phyloP scores from a whole-genome alignment of 2,888 invertebrate genomes.

The Trichacis sp. region DNA sequence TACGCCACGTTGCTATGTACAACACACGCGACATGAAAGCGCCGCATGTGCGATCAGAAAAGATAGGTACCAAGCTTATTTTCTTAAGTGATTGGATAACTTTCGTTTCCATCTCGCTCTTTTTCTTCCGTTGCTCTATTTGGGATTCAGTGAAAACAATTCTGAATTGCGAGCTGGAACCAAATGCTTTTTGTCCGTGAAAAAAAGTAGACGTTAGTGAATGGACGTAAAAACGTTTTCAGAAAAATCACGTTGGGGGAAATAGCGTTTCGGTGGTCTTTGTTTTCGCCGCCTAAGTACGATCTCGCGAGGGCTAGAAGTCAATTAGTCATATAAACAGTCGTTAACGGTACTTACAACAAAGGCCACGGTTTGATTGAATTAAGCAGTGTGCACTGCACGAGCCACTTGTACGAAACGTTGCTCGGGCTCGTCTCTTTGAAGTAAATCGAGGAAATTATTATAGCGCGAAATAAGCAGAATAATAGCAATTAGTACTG shows the following conservation, averaged over 20 bases:
- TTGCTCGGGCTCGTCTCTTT: slow-evolving; percentile 17
- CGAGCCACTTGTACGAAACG: slow-evolving; percentile 12
- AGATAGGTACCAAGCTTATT: slow-evolving; percentile 51
- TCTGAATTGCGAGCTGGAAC: neutral
- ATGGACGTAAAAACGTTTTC: neutral
- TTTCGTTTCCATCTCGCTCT: slow-evolving; percentile 31
- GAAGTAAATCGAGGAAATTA: neutral
- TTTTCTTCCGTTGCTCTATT: slow-evolving; percentile 20
- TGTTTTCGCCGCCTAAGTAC: slow-evolving; percentile 18
- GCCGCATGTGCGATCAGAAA: slow-evolving; percentile 39
- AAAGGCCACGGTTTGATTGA: slow-evolving; percentile 55
- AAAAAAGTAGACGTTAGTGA: neutral
- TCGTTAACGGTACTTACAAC: slow-evolving; percentile 61
- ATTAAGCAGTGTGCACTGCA: slow-evolving; percentile 26
- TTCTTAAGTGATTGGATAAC: slow-evolving; percentile 55
- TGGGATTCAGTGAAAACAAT: slow-evolving; percentile 29
- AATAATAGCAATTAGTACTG: too few species aligned
- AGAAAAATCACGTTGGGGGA: neutral
- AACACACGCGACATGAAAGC: slow-evolving; percentile 15
- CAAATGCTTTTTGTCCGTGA: neutral
- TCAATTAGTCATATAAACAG: slow-evolving; percentile 63
- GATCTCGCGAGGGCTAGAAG: slow-evolving; percentile 50
- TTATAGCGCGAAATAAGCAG: neutral
- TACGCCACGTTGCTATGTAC: slow-evolving; percentile 47
- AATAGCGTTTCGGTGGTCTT: neutral